A percentile compares a stretch with the other conserved stretches of the same genome.
These are phyloP conservation scores for Emydocephalus ijimae DNA, from an alignment of 2,113 vertebrate genomes.

Conservation along the genomic window DNA sequence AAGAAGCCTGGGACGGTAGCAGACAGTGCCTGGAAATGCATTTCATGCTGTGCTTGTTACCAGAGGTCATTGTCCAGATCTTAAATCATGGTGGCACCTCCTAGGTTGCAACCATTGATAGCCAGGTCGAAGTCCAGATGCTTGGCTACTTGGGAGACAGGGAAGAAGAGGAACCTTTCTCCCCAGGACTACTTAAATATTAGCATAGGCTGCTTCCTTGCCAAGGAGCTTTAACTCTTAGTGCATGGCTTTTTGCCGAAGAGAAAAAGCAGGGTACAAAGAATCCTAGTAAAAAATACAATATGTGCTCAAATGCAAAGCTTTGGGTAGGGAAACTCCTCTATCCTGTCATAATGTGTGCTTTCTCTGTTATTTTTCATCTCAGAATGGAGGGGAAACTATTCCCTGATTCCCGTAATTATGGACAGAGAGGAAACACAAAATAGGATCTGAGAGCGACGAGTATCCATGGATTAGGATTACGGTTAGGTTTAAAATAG, in stretches of 20 bases:
- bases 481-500: not conserved
- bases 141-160: not conserved
- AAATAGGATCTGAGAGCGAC: not conserved
- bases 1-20: not conserved
- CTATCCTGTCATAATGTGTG: not conserved
- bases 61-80: not conserved
- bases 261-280: not conserved
- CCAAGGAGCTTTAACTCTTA: not conserved
- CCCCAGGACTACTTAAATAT: conserved; percentile 5
- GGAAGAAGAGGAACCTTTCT: not conserved
- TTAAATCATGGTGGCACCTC: conserved; percentile 17
- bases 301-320: not conserved
- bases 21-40: not conserved
- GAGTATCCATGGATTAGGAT: not conserved
- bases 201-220: not conserved
- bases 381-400: not conserved
- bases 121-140: not conserved
- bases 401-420: not conserved
- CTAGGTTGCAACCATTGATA: conserved; percentile 6
- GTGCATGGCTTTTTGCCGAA: not conserved
- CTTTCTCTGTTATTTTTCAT: not conserved
- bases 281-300: not conserved
- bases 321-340: not conserved
- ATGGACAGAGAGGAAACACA: not conserved
- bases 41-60: not conserved